phyloP scores from a whole-genome alignment of 2,113 vertebrate species.

The Nanger granti region DNA sequence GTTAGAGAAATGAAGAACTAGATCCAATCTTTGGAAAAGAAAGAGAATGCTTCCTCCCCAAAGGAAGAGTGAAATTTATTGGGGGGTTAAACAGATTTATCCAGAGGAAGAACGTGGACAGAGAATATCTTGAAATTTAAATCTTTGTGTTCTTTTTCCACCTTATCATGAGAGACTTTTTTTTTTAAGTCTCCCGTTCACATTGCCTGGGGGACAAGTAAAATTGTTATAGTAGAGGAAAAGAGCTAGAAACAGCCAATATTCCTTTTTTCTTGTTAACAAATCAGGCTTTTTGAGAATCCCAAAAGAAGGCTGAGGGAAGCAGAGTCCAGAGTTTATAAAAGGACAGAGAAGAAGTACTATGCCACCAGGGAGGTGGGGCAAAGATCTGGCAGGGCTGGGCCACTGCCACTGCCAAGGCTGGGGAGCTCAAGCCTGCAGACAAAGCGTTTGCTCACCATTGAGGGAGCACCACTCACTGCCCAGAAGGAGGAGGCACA shows the following conservation, averaged over 20 bases:
- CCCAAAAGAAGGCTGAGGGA: neutral
- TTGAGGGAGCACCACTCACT: neutral
- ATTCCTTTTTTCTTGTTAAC: neutral
- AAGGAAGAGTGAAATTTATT: neutral
- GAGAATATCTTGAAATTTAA: neutral
- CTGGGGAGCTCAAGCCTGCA: neutral
- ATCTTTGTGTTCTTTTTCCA: neutral
- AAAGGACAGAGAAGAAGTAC: neutral
- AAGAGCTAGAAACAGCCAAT: neutral
- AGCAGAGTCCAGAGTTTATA: neutral
- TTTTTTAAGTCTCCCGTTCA: neutral
- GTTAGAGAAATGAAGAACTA: neutral
- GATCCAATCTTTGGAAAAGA: neutral
- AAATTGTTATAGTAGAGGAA: neutral
- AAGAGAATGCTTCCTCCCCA: neutral
- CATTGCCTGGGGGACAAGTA: neutral
- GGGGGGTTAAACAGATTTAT: neutral
- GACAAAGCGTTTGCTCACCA: neutral
- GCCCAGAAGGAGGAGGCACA: neutral
- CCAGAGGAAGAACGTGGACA: neutral
- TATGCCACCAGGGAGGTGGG: neutral
- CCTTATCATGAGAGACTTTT: neutral
- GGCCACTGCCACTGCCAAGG: neutral
- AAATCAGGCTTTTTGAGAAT: neutral
- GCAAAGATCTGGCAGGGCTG: neutral